Percentiles rank a stretch among this genome's conserved stretches.
These are phyloP conservation scores for Magallana gigas DNA, from an alignment of 1,140 invertebrate species.

Conservation along the genomic window DNA sequence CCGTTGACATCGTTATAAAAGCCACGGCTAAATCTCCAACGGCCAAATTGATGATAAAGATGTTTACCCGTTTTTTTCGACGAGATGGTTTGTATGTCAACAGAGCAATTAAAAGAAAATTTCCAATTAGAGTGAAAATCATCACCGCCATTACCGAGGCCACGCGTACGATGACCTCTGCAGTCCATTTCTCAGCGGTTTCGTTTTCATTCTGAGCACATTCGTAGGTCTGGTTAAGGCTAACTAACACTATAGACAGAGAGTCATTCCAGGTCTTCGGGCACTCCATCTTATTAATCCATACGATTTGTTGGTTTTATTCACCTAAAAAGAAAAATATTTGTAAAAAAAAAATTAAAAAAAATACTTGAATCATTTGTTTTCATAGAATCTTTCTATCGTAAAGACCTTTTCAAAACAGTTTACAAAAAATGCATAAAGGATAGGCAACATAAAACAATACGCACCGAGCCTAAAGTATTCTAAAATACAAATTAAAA, in stretches of 20 bases:
- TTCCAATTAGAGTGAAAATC: conserved; percentile 73
- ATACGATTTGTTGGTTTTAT: not conserved
- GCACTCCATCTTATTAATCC: not conserved
- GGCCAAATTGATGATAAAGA: conserved; percentile 79
- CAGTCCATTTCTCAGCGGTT: conserved; percentile 68
- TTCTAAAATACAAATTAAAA: too few relatives aligned
- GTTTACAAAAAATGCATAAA: too few relatives aligned
- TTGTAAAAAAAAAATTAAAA: too few relatives aligned
- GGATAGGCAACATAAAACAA: too few relatives aligned
- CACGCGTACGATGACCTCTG: conserved; percentile 73
- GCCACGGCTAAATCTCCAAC: conserved; percentile 80
- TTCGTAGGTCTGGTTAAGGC: not conserved
- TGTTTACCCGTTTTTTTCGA: conserved; percentile 71
- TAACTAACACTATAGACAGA: not conserved
- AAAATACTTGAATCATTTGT: too few relatives aligned
- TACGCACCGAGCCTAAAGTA: too few relatives aligned
- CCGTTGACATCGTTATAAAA: conserved; percentile 80
- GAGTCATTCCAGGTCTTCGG: not conserved
- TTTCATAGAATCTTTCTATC: too few relatives aligned
- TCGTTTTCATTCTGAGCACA: not conserved
- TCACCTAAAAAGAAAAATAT: too few relatives aligned
- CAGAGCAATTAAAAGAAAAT: conserved; percentile 70
- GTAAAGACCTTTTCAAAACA: too few relatives aligned
- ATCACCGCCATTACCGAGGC: conserved; percentile 77
- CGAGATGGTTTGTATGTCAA: conserved; percentile 69